Percentiles rank a stretch among this genome's conserved stretches.
phyloP scores from a whole-genome alignment of 2,113 vertebrate genomes.

The Nerophis lumbriciformis region DNA sequence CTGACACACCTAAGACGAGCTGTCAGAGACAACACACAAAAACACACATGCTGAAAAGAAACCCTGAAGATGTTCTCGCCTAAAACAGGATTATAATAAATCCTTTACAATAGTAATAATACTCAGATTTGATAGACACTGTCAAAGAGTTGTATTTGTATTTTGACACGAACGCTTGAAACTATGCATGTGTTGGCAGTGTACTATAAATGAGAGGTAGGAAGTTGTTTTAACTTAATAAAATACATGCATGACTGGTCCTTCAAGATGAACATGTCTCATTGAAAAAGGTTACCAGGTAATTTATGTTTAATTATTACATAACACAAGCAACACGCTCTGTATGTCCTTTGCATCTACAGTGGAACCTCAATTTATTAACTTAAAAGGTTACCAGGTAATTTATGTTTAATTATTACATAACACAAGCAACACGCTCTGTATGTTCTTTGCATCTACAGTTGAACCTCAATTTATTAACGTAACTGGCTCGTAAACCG shows the following conservation, averaged over 20 bases:
- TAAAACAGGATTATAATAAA: not conserved
- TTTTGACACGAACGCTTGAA: not conserved
- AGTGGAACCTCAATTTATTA: too few species aligned
- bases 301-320: not conserved
- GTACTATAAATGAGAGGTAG: not conserved
- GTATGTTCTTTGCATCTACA: not conserved
- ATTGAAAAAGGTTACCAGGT: not conserved
- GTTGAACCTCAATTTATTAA: too few species aligned
- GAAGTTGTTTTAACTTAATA: conserved; percentile 1
- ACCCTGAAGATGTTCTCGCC: not conserved
- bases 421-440: not conserved
- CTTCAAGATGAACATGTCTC: not conserved
- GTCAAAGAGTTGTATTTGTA: not conserved
- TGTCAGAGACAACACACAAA: conserved; percentile 28
- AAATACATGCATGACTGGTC: not conserved
- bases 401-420: not conserved
- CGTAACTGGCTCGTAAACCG: too few species aligned
- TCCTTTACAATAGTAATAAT: not conserved
- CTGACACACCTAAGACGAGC: conserved; percentile 45
- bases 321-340: not conserved
- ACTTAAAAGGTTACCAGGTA: not conserved
- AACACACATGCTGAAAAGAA: not conserved
- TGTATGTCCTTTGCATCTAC: not conserved
- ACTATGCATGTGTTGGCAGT: not conserved
- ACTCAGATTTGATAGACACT: not conserved